Conservation (phyloP, 2,888 invertebrate species). For the Caenorhabditis sp. region DNA sequence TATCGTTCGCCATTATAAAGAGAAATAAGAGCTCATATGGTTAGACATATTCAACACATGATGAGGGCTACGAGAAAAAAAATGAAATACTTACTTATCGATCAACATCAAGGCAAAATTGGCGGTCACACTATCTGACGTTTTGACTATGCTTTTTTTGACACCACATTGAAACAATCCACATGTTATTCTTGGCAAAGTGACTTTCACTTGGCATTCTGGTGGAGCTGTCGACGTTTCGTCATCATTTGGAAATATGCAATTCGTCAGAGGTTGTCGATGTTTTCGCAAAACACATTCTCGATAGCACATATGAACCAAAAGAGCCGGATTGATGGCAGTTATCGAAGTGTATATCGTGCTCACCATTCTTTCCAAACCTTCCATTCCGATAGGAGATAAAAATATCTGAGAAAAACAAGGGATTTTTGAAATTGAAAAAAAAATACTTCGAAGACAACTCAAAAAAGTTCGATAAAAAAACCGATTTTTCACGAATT, state of each 20-base stretch:
- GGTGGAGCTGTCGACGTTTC: slow-evolving; percentile 7
- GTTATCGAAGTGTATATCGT: slow-evolving; percentile 28
- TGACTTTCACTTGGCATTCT: slow-evolving; percentile 24
- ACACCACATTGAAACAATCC: slow-evolving; percentile 36
- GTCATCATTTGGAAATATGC: background rate
- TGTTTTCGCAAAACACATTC: slow-evolving; percentile 56
- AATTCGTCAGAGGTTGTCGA: slow-evolving; percentile 59
- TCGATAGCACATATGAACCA: slow-evolving; percentile 59
- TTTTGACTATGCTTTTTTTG: slow-evolving; percentile 19
- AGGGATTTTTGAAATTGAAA: background rate
- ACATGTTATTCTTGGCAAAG: slow-evolving; percentile 22
- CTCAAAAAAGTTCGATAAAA: too few species aligned
- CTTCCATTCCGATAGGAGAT: slow-evolving; percentile 60
- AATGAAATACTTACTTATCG: slow-evolving; percentile 9
- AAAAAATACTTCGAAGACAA: too few species aligned
- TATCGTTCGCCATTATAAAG: too few species aligned
- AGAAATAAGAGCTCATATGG: too few species aligned
- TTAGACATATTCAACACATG: background rate
- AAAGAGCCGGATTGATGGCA: slow-evolving; percentile 54
- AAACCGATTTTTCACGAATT: too few species aligned
- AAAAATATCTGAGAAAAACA: background rate
- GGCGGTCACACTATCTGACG: slow-evolving; percentile 24
- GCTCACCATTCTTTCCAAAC: slow-evolving; percentile 45
- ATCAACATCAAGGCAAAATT: slow-evolving; percentile 33
- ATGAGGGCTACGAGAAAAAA: background rate